Evolutionary conservation across 2,888 invertebrate species (phyloP).

Genomic region (Epistrophella euchroma): DNA sequence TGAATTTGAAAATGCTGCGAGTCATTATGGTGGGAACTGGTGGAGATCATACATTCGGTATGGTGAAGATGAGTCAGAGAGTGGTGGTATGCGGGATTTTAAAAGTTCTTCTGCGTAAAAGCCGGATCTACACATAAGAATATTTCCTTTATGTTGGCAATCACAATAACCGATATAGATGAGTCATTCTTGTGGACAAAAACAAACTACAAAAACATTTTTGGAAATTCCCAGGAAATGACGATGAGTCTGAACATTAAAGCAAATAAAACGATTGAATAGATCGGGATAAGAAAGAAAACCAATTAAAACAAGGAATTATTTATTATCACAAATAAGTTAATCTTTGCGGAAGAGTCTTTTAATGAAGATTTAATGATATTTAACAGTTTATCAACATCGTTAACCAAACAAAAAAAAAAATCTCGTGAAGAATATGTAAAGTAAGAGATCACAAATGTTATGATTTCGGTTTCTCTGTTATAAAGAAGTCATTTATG

Average conservation of each 20-base stretch:
- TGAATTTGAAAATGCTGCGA: conserved; percentile 28
- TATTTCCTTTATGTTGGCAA: conserved; percentile 32
- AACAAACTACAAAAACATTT: neutral
- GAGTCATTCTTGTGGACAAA: conserved; percentile 39
- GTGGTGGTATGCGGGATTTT: neutral
- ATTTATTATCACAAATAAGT: conserved; percentile 10
- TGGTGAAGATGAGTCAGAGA: conserved; percentile 34
- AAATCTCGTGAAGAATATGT: neutral
- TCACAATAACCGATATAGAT: conserved; percentile 24
- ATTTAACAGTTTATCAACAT: conserved; percentile 1
- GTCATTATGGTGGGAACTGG: conserved; percentile 9
- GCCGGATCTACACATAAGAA: neutral
- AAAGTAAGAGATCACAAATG: neutral
- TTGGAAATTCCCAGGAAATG: conserved; percentile 55
- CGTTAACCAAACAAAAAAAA: neutral
- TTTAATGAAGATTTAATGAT: conserved; percentile 22
- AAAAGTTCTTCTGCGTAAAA: conserved; percentile 22
- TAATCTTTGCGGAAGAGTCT: neutral
- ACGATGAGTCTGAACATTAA: conserved; percentile 24
- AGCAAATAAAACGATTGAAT: neutral
- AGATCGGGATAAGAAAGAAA: conserved; percentile 12
- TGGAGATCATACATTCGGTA: neutral
- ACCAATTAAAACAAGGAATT: neutral
- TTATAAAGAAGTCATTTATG: conserved; percentile 21
- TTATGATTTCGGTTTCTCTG: neutral